These are phyloP conservation scores for Lordiphosa clarofinis DNA, from an alignment of 1,140 invertebrate species.

Conservation along the genomic window DNA sequence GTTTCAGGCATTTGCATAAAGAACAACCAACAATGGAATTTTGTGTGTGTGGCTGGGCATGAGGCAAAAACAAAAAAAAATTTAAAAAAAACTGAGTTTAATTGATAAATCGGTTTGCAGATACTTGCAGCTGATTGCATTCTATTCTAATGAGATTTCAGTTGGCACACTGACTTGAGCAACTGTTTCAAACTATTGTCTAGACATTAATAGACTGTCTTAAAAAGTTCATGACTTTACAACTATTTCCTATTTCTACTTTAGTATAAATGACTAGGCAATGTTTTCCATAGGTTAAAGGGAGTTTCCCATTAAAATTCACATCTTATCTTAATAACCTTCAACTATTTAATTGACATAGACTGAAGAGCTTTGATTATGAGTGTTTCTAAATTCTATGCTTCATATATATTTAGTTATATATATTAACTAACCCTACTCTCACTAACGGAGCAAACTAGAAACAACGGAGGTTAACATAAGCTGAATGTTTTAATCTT, in stretches of 20 bases:
- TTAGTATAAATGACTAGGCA: neutral
- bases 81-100: constrained; percentile 5
- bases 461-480: no score
- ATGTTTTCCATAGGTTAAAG: neutral
- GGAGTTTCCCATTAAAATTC: no score
- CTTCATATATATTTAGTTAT: no score
- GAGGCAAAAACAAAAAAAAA: constrained; percentile 21
- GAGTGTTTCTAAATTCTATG: no score
- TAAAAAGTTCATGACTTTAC: neutral
- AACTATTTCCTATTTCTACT: constrained; percentile 4
- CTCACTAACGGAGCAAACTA: no score
- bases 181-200: constrained; percentile 15
- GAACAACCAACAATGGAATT: constrained; percentile 53
- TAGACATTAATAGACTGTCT: neutral
- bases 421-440: no score
- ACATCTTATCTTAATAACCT: no score
- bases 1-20: constrained; percentile 67
- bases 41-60: constrained; percentile 43
- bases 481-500: no score
- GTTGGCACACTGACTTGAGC: constrained; percentile 37
- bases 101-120: constrained; percentile 54
- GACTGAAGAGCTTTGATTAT: no score
- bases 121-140: constrained; percentile 56
- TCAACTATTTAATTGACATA: no score
- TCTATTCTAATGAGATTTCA: constrained; percentile 44